Conservation (phyloP, 2,113 vertebrate genomes). For the Acrocephalus kingi region DNA sequence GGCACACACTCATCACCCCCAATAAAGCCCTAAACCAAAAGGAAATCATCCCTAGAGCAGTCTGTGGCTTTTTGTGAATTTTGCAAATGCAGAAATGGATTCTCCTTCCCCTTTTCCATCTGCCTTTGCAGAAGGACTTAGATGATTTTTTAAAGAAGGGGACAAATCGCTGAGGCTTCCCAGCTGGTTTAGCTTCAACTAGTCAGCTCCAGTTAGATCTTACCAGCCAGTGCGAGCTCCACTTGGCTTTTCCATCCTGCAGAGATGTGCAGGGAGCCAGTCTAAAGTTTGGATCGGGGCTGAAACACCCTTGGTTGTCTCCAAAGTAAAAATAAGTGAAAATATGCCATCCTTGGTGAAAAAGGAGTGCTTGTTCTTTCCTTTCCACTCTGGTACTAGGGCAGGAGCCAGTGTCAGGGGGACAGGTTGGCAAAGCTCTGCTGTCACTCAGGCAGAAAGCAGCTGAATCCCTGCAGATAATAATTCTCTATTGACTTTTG, state of each 20-base stretch:
- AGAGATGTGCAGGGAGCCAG: background rate
- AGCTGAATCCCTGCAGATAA: conserved; percentile 1
- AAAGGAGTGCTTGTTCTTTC: background rate
- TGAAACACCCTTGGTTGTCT: background rate
- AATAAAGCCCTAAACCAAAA: background rate
- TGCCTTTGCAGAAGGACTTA: background rate
- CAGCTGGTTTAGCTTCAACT: background rate
- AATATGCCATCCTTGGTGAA: background rate
- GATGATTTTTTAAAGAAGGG: background rate
- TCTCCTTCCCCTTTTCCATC: background rate
- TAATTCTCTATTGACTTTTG: conserved; percentile 27
- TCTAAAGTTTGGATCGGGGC: background rate
- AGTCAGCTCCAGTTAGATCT: background rate
- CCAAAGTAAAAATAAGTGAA: background rate
- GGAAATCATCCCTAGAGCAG: background rate
- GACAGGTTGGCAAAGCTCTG: background rate
- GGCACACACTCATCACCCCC: background rate
- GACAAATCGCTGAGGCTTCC: background rate
- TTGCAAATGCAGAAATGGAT: background rate
- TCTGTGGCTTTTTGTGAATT: background rate
- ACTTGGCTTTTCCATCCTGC: background rate
- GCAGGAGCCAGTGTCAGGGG: background rate
- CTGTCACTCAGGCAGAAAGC: background rate
- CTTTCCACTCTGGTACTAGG: background rate
- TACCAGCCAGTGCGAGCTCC: background rate